phyloP scores from a whole-genome alignment of 2,888 invertebrate species.

The Cactoblastis cactorum region DNA sequence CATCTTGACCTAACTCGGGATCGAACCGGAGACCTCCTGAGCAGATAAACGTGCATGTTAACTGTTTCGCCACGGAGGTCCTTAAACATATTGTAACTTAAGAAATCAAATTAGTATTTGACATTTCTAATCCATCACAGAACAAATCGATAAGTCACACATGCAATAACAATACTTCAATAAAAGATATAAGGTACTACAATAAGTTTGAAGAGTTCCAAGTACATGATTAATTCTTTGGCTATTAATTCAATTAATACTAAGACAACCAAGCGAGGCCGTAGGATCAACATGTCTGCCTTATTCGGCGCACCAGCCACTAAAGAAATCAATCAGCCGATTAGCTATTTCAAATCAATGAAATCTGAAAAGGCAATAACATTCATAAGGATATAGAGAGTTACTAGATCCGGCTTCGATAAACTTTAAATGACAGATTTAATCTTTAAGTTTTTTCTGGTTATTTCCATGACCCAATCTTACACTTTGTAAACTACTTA shows the following conservation, averaged over 20 bases:
- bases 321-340: conserved; percentile 78
- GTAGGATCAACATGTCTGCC: conserved; percentile 66
- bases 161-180: conserved; percentile 46
- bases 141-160: conserved; percentile 10
- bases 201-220: conserved; percentile 57
- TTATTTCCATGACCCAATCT: too few relatives aligned
- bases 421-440: too few relatives aligned
- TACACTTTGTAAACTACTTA: too few relatives aligned
- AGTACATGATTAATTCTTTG: conserved; percentile 58
- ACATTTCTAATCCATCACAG: background rate
- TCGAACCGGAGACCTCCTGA: too few relatives aligned
- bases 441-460: too few relatives aligned
- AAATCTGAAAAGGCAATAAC: conserved; percentile 70
- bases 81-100: too few relatives aligned
- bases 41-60: too few relatives aligned
- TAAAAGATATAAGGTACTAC: conserved; percentile 71
- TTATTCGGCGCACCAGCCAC: conserved; percentile 60
- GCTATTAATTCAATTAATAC: conserved; percentile 71
- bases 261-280: conserved; percentile 59
- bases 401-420: conserved; percentile 36
- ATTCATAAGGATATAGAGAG: conserved; percentile 35
- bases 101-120: background rate
- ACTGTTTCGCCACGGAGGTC: too few relatives aligned
- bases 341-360: conserved; percentile 79
- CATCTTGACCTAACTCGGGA: too few relatives aligned